A percentile compares a stretch with the other conserved stretches of the same genome.
Conservation (phyloP, 2,113 vertebrate genomes). For the Sarotherodon lohbergeri region DNA sequence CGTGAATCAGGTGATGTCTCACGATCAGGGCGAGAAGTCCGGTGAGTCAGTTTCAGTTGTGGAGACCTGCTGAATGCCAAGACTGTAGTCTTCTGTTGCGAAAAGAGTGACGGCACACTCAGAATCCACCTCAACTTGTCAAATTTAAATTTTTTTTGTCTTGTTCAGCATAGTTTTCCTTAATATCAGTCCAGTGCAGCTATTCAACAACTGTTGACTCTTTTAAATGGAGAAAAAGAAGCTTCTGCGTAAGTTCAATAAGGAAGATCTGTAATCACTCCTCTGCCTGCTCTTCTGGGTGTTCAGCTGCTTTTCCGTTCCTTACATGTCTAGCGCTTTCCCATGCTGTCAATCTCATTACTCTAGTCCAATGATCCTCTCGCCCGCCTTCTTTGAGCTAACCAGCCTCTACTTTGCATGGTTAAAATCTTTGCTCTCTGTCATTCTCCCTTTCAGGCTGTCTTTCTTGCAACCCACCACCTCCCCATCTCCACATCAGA, state of each 20-base stretch:
- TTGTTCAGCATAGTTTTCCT: not conserved
- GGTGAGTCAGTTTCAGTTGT: slow-evolving; percentile 1
- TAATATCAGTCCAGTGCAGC: not conserved
- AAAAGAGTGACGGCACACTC: not conserved
- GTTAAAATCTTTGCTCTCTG: not conserved
- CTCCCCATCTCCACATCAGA: not conserved
- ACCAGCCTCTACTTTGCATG: not conserved
- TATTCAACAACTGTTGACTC: not conserved
- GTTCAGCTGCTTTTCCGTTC: not conserved
- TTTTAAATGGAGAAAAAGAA: not conserved
- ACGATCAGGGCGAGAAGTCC: slow-evolving; percentile 3
- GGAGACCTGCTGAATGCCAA: not conserved
- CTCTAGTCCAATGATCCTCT: not conserved
- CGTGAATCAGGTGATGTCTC: slow-evolving; percentile 33
- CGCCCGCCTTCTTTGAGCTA: not conserved
- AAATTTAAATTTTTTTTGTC: not conserved
- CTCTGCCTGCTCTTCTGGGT: not conserved
- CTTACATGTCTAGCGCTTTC: not conserved
- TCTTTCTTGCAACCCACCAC: not conserved
- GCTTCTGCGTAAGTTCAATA: not conserved
- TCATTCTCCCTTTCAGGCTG: not conserved
- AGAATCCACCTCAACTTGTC: not conserved
- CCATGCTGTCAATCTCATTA: not conserved
- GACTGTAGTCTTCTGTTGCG: not conserved
- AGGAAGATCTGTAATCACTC: not conserved